Evolutionary conservation across 2,888 invertebrate genomes (phyloP).

Genomic region (Tetragnatha montana): DNA sequence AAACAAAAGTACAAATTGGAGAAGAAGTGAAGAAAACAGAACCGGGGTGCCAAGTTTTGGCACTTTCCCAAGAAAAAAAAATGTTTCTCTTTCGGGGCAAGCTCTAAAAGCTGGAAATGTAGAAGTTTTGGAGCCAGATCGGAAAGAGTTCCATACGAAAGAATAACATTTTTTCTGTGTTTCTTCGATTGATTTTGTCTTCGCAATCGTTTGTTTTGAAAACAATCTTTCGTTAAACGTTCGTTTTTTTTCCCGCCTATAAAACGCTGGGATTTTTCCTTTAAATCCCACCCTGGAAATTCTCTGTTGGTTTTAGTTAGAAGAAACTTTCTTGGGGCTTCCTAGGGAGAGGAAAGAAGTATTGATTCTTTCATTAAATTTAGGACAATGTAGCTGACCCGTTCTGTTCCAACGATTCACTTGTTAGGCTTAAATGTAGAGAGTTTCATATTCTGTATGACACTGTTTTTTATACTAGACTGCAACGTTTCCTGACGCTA

Average conservation of each 20-base stretch:
- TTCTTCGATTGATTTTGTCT: slow-evolving; percentile 46
- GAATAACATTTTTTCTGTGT: slow-evolving; percentile 23
- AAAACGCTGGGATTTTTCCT: slow-evolving; percentile 1
- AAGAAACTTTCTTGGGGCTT: too few species aligned
- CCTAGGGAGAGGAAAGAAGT: too few species aligned
- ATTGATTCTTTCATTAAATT: too few species aligned
- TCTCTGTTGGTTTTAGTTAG: neutral
- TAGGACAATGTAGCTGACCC: too few species aligned
- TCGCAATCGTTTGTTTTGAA: slow-evolving; percentile 47
- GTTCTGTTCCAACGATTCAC: too few species aligned
- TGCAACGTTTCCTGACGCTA: too few species aligned
- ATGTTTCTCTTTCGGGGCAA: slow-evolving; percentile 40
- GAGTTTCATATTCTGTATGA: too few species aligned
- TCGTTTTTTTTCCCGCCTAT: slow-evolving; percentile 11
- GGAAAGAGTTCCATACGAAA: slow-evolving; percentile 10
- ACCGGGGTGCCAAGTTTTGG: slow-evolving; percentile 32
- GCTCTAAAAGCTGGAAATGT: slow-evolving; percentile 28
- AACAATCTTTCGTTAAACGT: slow-evolving; percentile 53
- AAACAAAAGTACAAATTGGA: slow-evolving; percentile 17
- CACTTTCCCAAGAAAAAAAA: slow-evolving; percentile 37
- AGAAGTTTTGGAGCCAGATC: slow-evolving; percentile 44
- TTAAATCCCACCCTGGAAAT: neutral
- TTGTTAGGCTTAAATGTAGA: too few species aligned
- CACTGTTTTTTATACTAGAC: too few species aligned
- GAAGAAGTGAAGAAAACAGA: slow-evolving; percentile 46